Evolutionary conservation across 2,888 invertebrate genomes (phyloP).

Genomic region (Pammene fasciana): DNA sequence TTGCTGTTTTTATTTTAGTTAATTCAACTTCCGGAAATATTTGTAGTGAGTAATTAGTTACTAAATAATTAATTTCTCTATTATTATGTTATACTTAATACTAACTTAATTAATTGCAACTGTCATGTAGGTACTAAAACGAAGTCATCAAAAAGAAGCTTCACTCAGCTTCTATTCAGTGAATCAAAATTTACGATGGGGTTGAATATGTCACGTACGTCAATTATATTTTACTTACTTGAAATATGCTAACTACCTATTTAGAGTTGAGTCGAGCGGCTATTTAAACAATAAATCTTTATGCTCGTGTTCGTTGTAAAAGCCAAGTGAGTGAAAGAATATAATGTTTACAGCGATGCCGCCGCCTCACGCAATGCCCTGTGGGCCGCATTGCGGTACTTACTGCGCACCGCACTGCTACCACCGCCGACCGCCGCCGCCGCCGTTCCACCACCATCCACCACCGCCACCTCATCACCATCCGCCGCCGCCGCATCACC

Average conservation of each 20-base stretch:
- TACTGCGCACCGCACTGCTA: slow-evolving; percentile 65
- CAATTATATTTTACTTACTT: background rate
- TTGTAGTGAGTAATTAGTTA: too few relatives aligned
- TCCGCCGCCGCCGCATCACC: slow-evolving; percentile 39
- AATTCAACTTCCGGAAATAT: too few relatives aligned
- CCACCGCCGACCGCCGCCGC: slow-evolving; percentile 48
- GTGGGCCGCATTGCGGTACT: slow-evolving; percentile 64
- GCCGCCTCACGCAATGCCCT: slow-evolving; percentile 64
- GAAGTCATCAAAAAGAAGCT: slow-evolving; percentile 3
- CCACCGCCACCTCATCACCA: slow-evolving; percentile 45
- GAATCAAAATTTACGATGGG: slow-evolving; percentile 18
- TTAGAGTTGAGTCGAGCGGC: slow-evolving; percentile 5
- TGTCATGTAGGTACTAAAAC: slow-evolving; percentile 7
- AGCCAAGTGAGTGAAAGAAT: slow-evolving; percentile 16
- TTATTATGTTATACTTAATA: too few relatives aligned
- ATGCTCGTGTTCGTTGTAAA: slow-evolving; percentile 6
- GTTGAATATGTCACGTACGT: slow-evolving; percentile 13
- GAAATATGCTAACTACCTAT: slow-evolving; percentile 4
- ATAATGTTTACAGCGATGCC: slow-evolving; percentile 62
- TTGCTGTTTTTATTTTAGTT: too few relatives aligned
- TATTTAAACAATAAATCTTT: slow-evolving; percentile 18
- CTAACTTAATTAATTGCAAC: background rate
- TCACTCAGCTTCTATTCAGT: slow-evolving; percentile 1
- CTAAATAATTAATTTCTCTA: too few relatives aligned
- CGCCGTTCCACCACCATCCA: slow-evolving; percentile 45